phyloP scores from a whole-genome alignment of 2,113 vertebrate genomes.

The Eurypyga helias region DNA sequence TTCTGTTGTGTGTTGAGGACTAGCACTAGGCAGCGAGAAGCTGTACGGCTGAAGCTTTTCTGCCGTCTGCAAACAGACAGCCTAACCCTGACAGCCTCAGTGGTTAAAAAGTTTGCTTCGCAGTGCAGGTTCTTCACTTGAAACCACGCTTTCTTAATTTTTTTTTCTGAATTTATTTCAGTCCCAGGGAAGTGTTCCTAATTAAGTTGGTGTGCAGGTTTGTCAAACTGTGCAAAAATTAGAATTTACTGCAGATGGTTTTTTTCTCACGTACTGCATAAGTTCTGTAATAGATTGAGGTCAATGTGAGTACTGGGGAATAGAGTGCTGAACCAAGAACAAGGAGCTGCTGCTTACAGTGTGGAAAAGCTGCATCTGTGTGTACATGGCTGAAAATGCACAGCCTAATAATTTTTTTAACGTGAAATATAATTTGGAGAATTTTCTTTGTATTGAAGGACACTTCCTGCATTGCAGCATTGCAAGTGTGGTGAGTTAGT shows the following conservation, averaged over 20 bases:
- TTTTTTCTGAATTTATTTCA: not conserved
- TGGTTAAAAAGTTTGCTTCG: not conserved
- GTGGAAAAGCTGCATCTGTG: not conserved
- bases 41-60: not conserved
- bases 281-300: not conserved
- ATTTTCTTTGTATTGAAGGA: not conserved
- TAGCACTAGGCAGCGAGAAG: not conserved
- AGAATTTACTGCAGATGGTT: not conserved
- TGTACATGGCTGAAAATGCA: not conserved
- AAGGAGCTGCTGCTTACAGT: not conserved
- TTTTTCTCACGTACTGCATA: not conserved
- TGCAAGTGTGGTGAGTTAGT: not conserved
- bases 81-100: not conserved
- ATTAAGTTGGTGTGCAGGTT: not conserved
- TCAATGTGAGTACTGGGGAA: not conserved
- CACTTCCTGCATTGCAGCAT: not conserved
- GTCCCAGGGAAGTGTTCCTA: not conserved
- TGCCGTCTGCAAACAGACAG: accelerated
- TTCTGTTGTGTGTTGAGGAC: not conserved
- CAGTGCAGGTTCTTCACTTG: not conserved
- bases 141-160: not conserved
- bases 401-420: not conserved
- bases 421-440: not conserved
- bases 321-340: not conserved
- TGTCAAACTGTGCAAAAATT: not conserved